Evolutionary conservation across 2,797 vertebrate species (phyloP).

Genomic region (Hybognathus amarus): DNA sequence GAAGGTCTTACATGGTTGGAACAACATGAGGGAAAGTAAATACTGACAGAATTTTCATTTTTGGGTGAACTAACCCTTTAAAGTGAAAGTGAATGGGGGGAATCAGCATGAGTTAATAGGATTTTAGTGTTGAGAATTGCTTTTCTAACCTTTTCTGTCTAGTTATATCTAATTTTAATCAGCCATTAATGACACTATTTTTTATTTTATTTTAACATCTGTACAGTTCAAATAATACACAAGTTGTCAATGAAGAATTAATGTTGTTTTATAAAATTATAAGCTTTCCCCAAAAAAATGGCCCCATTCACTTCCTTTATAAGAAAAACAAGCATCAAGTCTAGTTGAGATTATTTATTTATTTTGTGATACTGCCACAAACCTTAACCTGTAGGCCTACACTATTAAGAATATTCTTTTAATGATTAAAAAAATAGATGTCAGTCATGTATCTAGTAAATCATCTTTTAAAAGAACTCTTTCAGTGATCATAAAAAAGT

Average conservation of each 20-base stretch:
- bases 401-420: background rate
- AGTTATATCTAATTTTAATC: background rate
- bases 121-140: background rate
- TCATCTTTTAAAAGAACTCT: conserved; percentile 12
- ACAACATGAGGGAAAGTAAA: no score
- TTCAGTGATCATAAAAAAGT: conserved; percentile 24
- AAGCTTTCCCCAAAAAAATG: background rate
- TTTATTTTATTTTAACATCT: background rate
- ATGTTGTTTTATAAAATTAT: background rate
- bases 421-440: background rate
- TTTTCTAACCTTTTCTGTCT: background rate
- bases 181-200: background rate
- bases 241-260: background rate
- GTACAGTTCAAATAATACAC: background rate
- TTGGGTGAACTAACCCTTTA: no score
- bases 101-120: background rate
- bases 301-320: background rate
- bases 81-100: background rate
- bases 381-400: background rate
- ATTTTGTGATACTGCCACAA: background rate
- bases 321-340: background rate
- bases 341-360: background rate
- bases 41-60: no score
- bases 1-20: no score
- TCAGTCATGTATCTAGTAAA: conserved; percentile 11